A percentile compares a stretch with the other conserved stretches of the same genome.
These are phyloP conservation scores for Lasioglossum morio DNA, from an alignment of 2,888 invertebrate genomes.

Conservation along the genomic window DNA sequence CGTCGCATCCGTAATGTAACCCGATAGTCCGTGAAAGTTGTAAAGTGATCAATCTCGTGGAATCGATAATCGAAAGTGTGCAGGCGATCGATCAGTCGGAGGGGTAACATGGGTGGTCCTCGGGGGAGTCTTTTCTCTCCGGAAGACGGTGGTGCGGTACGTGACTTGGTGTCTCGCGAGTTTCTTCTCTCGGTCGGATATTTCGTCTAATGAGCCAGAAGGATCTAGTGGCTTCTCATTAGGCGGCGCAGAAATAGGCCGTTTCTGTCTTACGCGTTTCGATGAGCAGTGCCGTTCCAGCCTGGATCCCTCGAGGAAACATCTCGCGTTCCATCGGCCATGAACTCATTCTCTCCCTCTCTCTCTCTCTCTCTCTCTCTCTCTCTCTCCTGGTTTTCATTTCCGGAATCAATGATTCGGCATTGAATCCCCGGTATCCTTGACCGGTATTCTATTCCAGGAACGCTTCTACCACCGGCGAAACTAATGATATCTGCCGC, in stretches of 20 bases:
- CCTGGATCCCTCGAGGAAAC: not conserved
- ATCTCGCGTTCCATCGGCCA: not conserved
- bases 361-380: too few species aligned
- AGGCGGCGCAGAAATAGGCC: slow-evolving; percentile 51
- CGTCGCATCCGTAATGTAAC: not conserved
- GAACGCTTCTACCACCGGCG: too few species aligned
- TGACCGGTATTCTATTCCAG: not conserved
- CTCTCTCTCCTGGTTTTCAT: not conserved
- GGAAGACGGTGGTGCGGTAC: slow-evolving; percentile 53
- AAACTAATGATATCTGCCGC: not conserved
- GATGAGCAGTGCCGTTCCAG: not conserved
- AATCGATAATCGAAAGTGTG: slow-evolving; percentile 18
- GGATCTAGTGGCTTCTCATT: slow-evolving; percentile 72
- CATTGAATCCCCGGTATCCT: slow-evolving; percentile 10
- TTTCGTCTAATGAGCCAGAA: slow-evolving; percentile 74
- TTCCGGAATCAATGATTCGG: slow-evolving; percentile 15
- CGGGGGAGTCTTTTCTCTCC: slow-evolving; percentile 28
- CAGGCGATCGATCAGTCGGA: not conserved
- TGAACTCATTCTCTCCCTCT: not conserved
- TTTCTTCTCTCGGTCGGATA: slow-evolving; percentile 34
- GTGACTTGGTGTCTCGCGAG: slow-evolving; percentile 62
- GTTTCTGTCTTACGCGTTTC: not conserved
- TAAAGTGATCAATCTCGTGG: not conserved
- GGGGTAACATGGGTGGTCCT: not conserved
- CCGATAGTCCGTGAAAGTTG: not conserved